Base-by-base conservation (phyloP, 2,113 vertebrate species). In the Gnathonemus longibarbis region DNA sequence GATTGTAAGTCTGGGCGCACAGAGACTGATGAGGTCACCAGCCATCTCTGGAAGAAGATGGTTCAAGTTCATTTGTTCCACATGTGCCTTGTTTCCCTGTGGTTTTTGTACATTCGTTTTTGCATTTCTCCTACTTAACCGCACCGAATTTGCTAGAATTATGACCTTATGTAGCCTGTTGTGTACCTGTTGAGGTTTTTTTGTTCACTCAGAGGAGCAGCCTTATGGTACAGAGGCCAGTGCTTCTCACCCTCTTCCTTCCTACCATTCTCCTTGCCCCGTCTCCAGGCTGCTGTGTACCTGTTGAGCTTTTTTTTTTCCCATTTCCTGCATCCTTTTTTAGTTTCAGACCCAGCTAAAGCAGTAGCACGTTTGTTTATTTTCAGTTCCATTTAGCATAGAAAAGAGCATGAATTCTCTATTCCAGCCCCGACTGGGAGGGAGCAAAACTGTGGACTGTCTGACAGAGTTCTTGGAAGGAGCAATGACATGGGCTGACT, bases 241-340 rank as follows among this genome's bases (percentile, higher is more conserved):
- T 94, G 92, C 91, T 42, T 91, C 92, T 92, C 86, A 56, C 88
- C 86, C 52, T 84, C 90, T 91, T 89, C 35, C 91, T 90, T 91
- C 92, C 91, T 53, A 74, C 92, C 88, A 95, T 97, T 97, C 96
- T 96, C 94, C 96, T 97, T 97, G 96, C 97, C 97, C 96, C 94
- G 96, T 97, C 96, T 95, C 96, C 94, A 94, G 96, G 95, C 97
- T 53, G 15, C 17, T 53, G 3, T 56, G 9, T 70, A 11, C n/a
- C n/a, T 31, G 3, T 31, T 66, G 24, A 31, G 66, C 1, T 24
- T 31, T 70, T 70, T 70, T 66, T 27, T 27, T 31, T 42, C 35
- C 2, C 15, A 80, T 80, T 42, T 19, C 3, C 27, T 6, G 15
- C 70, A 19, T 13, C 74, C 1, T 80, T 80, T 17, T 31, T 70